Evolutionary conservation across 2,888 invertebrate genomes (phyloP).

Genomic region (Oegoconia quadripuncta): DNA sequence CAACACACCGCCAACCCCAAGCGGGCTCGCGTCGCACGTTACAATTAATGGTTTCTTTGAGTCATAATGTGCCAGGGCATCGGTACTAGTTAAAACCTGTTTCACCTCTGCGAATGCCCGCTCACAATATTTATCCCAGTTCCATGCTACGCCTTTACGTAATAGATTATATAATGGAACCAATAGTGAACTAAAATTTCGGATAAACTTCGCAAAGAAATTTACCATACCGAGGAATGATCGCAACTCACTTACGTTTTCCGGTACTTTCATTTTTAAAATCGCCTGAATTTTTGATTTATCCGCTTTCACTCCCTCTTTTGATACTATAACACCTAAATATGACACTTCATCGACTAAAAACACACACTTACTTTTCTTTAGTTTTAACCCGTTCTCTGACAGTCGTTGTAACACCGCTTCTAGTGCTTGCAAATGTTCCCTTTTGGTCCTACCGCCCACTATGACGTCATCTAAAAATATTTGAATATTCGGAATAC

Average conservation of each 20-base stretch:
- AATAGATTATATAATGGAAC: not conserved
- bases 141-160: not conserved
- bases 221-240: slow-evolving; percentile 3
- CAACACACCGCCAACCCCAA: slow-evolving; percentile 1
- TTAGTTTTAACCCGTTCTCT: not conserved
- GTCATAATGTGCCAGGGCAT: slow-evolving; percentile 9
- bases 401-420: not conserved
- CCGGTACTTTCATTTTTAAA: not conserved
- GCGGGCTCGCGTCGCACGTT: slow-evolving; percentile 10
- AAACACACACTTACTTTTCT: not conserved
- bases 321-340: not conserved
- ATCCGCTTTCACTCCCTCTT: not conserved
- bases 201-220: slow-evolving; percentile 1
- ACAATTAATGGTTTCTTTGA: not conserved
- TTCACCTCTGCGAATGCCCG: not conserved
- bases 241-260: not conserved
- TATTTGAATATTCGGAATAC: not conserved
- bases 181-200: not conserved
- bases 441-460: not conserved
- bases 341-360: not conserved
- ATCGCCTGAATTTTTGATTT: not conserved
- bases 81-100: not conserved
- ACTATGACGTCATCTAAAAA: slow-evolving; percentile 1
- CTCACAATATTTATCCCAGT: not conserved
- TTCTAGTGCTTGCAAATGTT: not conserved